phyloP scores from a whole-genome alignment of 1,140 invertebrate genomes.

The Zaprionus lachaisei region DNA sequence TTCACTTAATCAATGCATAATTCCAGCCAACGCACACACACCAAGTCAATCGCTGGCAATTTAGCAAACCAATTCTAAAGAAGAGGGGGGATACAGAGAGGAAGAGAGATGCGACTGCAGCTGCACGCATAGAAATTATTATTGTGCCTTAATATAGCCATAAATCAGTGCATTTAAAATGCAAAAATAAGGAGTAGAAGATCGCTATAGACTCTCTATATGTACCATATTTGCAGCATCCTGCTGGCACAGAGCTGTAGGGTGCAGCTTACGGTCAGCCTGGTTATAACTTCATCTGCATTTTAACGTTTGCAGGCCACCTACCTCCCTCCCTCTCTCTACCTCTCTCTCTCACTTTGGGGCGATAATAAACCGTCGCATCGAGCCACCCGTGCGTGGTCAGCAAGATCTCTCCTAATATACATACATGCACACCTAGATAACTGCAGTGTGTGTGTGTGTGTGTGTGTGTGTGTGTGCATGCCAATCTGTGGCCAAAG shows the following conservation, averaged over 20 bases:
- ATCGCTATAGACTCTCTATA: conserved; percentile 13
- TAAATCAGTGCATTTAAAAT: conserved; percentile 80
- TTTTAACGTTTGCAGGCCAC: conserved; percentile 40
- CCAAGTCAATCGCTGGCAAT: conserved; percentile 30
- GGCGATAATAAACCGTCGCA: conserved; percentile 76
- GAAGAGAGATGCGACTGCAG: conserved; percentile 22
- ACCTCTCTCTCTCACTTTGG: conserved; percentile 8
- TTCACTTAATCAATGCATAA: conserved; percentile 39
- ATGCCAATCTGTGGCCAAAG: conserved; percentile 50
- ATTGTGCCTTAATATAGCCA: conserved; percentile 81
- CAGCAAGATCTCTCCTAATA: conserved; percentile 26
- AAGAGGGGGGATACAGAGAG: too few relatives aligned
- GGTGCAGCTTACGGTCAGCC: conserved; percentile 49
- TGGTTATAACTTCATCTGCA: conserved; percentile 79
- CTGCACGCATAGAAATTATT: conserved; percentile 80
- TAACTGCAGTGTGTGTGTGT: neutral
- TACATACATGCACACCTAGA: conserved; percentile 1
- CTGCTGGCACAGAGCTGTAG: conserved; percentile 58
- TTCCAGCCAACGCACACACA: conserved; percentile 11
- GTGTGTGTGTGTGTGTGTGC: conserved; percentile 25
- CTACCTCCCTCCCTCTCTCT: neutral
- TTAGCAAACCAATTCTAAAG: conserved; percentile 40
- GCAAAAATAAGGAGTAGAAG: conserved; percentile 33
- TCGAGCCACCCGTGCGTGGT: conserved; percentile 77
- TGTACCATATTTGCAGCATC: conserved; percentile 59